Base-by-base conservation (phyloP, 1,140 invertebrate species). In the Eurosta solidaginis region DNA sequence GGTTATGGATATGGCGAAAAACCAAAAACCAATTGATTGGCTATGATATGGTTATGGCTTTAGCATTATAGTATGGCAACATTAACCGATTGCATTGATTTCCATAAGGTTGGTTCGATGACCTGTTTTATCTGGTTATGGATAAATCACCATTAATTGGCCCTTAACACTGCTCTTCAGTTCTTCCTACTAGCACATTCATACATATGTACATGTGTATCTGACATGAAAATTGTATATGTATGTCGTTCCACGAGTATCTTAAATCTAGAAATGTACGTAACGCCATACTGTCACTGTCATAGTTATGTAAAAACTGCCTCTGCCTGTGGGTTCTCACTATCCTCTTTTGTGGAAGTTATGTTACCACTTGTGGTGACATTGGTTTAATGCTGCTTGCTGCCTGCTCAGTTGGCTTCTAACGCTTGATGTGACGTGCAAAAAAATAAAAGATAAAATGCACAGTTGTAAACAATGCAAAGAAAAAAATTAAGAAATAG, bases 351-450 rank as follows among this genome's bases (percentile, higher is more conserved):
- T 17, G 12, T 47, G 7, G 12, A 12, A 47, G 9, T 54, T 25
- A 22, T 68, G 59, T 40, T 68, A 33, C 59, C 59, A 68, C 59
- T 68, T 68, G 36, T 68, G 59, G 59, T 68, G 59, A 68, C 59
- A 68, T 75, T 75, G 42, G 74, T 14, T 50, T 6, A n/a, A 25
- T n/a, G 73, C 20, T 73, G 63, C 63, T 25, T 47, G 44, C 44
- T n/a, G 44, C 17, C 44, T 75, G 74, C 44, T 36, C 44, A 22
- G 74, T 50, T 75, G 74, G 74, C 74, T 75, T 36, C 25, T 14
- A 20, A 5, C 74, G 42, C 47, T 42, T 50, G 74, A 20, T 75
- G 25, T 45, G 29, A 45, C 47, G 74, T 47, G 74, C 40, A 40
- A 68, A 40, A 40, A 68, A n/a, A n/a, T n/a, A n/a, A n/a, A n/a